A percentile compares a stretch with the other conserved stretches of the same genome.
phyloP scores from a whole-genome alignment of 2,888 invertebrate genomes.

The Temnothorax rugatulus region DNA sequence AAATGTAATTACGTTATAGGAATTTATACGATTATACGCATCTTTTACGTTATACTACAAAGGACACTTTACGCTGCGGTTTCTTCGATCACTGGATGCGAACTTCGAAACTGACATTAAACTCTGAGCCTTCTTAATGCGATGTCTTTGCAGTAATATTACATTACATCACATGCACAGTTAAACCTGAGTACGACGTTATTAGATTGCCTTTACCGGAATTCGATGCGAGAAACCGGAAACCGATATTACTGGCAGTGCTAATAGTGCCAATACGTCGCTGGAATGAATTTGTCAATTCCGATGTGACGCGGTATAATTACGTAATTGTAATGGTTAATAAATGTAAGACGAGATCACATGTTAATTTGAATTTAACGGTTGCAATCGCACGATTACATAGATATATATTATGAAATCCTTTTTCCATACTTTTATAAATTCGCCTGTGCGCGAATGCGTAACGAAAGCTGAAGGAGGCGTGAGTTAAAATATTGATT shows the following conservation, averaged over 20 bases:
- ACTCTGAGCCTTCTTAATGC: background rate
- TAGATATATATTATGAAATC: background rate
- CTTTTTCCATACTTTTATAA: background rate
- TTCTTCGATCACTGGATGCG: background rate
- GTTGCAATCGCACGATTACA: background rate
- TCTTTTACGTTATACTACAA: background rate
- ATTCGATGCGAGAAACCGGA: conserved; percentile 43
- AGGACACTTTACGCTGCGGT: too few relatives aligned
- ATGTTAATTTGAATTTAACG: too few relatives aligned
- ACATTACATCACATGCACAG: conserved; percentile 9
- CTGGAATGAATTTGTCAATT: conserved; percentile 27
- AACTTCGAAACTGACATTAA: conserved; percentile 20
- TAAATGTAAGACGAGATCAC: background rate
- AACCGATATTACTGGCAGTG: conserved; percentile 36
- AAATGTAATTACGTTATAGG: background rate
- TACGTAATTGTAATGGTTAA: background rate
- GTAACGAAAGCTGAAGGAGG: background rate
- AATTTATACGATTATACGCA: background rate
- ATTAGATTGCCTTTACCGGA: conserved; percentile 49
- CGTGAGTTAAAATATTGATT: conserved; percentile 17
- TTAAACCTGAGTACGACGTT: conserved; percentile 38
- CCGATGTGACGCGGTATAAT: background rate
- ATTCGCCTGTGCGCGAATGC: background rate
- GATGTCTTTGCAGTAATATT: conserved; percentile 30
- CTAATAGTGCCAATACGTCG: conserved; percentile 47